Conservation (phyloP, 2,888 invertebrate species). For the Tenthredo mesomela region DNA sequence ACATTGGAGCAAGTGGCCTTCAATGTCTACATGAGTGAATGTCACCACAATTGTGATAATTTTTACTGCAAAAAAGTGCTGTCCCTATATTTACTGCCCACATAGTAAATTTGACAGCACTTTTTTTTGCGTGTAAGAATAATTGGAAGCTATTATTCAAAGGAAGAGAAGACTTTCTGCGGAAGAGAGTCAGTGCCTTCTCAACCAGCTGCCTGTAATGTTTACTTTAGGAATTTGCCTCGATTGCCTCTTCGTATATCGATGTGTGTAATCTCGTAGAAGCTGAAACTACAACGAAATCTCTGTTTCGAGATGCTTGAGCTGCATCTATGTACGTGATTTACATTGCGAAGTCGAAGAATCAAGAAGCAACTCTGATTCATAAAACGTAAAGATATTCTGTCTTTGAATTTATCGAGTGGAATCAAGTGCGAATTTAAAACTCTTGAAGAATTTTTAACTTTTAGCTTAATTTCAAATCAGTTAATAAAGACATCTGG, state of each 20-base stretch:
- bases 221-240: neutral
- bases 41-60: no score
- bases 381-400: neutral
- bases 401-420: neutral
- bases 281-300: neutral
- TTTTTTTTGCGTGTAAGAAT: no score
- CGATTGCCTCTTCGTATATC: neutral
- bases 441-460: neutral
- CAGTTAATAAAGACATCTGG: conserved; percentile 36
- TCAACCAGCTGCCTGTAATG: neutral
- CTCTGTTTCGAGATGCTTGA: neutral
- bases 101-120: no score
- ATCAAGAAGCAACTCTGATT: neutral
- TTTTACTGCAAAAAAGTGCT: no score
- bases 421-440: neutral
- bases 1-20: no score
- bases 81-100: no score
- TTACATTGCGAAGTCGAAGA: neutral
- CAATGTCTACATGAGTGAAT: no score
- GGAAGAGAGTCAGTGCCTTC: neutral
- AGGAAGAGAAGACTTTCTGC: neutral
- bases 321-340: neutral
- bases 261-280: neutral
- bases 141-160: neutral
- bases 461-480: neutral